These are phyloP conservation scores for Aplysina aerophoba DNA, from an alignment of 37 sponge, comb jelly and placozoan genomes.

Conservation along the genomic window DNA sequence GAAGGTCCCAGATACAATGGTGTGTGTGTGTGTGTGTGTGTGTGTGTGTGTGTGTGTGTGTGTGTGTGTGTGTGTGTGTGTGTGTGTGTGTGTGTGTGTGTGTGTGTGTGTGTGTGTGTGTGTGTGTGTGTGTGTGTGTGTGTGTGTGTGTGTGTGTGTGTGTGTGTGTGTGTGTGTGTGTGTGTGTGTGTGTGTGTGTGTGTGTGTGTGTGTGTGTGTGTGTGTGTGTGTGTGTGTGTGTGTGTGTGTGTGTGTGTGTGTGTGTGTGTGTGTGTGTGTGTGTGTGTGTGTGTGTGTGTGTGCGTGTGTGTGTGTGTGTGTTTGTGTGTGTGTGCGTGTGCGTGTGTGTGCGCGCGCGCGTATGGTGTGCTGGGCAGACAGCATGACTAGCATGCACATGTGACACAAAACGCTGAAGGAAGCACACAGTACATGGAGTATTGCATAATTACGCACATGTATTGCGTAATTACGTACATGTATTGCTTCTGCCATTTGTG, in stretches of 20 bases:
- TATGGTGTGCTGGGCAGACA: not conserved
- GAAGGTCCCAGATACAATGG: conserved; percentile 49
- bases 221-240: conserved; percentile 23
- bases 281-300: conserved; percentile 17
- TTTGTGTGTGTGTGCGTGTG: not conserved
- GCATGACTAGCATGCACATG: not conserved
- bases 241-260: conserved; percentile 17
- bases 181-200: conserved; percentile 23
- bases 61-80: conserved; percentile 17
- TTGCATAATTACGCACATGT: too few species aligned
- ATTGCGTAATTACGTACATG: too few species aligned
- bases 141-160: conserved; percentile 4
- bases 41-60: conserved; percentile 16
- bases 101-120: conserved; percentile 17
- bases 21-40: conserved; percentile 34
- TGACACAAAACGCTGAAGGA: not conserved
- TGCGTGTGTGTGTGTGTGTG: conserved; percentile 21
- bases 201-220: conserved; percentile 22
- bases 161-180: not conserved
- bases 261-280: conserved; percentile 20
- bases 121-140: conserved; percentile 22
- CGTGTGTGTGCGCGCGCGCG: not conserved
- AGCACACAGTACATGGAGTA: not conserved
- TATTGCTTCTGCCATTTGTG: too few species aligned
- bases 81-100: conserved; percentile 20